Evolutionary conservation across 2,113 vertebrate genomes (phyloP).

Genomic region (Clarias macrocephalus): DNA sequence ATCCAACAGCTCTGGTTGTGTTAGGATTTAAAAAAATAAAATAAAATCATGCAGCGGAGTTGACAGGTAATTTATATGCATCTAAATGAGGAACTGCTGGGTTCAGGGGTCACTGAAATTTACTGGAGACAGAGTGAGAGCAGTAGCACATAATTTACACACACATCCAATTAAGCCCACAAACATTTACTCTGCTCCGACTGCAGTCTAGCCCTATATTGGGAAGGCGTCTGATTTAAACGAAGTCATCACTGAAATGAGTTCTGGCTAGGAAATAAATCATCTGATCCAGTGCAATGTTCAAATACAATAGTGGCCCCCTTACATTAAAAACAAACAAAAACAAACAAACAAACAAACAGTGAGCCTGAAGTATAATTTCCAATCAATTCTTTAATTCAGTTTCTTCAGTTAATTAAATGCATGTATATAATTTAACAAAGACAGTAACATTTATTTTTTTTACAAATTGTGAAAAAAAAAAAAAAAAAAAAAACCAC

Average conservation of each 20-base stretch:
- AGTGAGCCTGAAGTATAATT: background rate
- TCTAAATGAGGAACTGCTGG: background rate
- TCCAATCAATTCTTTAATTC: conserved; percentile 21
- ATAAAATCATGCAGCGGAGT: background rate
- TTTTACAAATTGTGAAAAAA: conserved; percentile 26
- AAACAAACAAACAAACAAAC: background rate
- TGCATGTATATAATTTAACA: conserved; percentile 44
- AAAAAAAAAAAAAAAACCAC: conserved; percentile 1
- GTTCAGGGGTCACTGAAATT: conserved; percentile 3
- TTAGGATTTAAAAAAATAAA: background rate
- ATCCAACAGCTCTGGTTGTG: background rate
- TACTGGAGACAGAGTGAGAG: background rate
- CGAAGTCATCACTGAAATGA: conserved; percentile 12
- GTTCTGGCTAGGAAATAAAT: conserved; percentile 1
- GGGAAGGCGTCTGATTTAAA: conserved; percentile 21
- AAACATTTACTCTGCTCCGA: conserved; percentile 13
- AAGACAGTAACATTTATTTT: background rate
- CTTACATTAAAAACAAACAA: too few species aligned
- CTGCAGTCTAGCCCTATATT: conserved; percentile 34
- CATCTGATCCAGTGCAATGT: background rate
- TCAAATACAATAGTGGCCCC: too few species aligned
- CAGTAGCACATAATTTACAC: conserved; percentile 3
- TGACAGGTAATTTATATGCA: conserved; percentile 5
- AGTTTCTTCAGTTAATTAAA: conserved; percentile 31
- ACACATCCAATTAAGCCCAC: conserved; percentile 36